Conservation (phyloP, 1,140 invertebrate genomes). For the Drosophila lacertosa region DNA sequence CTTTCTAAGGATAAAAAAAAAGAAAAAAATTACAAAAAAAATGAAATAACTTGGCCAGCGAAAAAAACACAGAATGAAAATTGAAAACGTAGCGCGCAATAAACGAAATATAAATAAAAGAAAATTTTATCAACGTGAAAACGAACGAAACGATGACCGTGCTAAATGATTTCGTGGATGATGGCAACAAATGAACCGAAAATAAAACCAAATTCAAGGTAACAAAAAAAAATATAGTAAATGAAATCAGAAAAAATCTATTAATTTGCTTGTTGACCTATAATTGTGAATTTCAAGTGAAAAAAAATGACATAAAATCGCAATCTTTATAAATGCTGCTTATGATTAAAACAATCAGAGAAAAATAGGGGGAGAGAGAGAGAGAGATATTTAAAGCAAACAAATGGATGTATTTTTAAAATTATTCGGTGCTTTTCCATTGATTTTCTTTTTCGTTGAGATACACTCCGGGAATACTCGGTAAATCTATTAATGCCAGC, state of each 20-base stretch:
- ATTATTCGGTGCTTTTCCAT: background rate
- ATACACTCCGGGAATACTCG: background rate
- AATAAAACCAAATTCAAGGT: conserved; percentile 36
- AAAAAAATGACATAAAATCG: background rate
- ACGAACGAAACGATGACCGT: conserved; percentile 33
- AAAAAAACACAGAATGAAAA: conserved; percentile 57
- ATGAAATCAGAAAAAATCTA: conserved; percentile 18
- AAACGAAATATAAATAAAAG: conserved; percentile 49
- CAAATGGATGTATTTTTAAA: background rate
- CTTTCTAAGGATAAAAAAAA: conserved; percentile 18
- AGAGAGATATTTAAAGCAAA: background rate
- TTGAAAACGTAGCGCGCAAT: conserved; percentile 52
- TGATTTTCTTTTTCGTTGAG: background rate
- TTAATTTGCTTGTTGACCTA: conserved; percentile 23
- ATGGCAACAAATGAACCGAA: conserved; percentile 67
- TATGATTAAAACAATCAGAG: no score
- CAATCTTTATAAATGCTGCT: background rate
- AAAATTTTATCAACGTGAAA: conserved; percentile 49
- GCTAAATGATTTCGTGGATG: conserved; percentile 27
- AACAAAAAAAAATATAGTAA: conserved; percentile 24
- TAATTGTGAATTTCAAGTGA: conserved; percentile 14
- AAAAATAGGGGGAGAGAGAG: no score
- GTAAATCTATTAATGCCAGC: conserved; percentile 12
- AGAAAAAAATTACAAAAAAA: conserved; percentile 18
- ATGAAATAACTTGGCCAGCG: conserved; percentile 19